phyloP scores from a whole-genome alignment of 2,797 vertebrate genomes.

The Remorina albescens region DNA sequence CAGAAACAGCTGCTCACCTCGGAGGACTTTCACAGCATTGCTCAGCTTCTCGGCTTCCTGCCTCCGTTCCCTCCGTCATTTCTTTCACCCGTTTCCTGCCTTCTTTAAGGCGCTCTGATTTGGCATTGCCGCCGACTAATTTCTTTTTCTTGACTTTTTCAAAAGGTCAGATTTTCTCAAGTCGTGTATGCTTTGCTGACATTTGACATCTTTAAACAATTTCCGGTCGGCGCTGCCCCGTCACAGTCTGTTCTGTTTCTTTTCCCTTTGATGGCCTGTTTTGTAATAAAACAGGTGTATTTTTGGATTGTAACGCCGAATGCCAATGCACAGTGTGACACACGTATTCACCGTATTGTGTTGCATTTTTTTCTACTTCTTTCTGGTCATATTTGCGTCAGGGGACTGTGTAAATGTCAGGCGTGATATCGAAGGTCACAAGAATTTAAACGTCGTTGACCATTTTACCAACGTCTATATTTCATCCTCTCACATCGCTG shows the following conservation, averaged over 20 bases:
- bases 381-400: background rate
- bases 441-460: background rate
- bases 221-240: constrained; percentile 19
- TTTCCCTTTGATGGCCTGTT: constrained; percentile 27
- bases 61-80: background rate
- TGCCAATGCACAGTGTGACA: constrained; percentile 9
- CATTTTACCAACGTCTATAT: background rate
- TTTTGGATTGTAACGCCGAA: constrained; percentile 29
- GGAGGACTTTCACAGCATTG: constrained; percentile 61
- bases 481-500: constrained; percentile 3
- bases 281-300: constrained; percentile 42
- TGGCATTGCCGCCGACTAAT: background rate
- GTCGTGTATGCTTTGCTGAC: constrained; percentile 2
- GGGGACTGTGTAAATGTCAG: background rate
- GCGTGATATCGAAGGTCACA: constrained; percentile 12
- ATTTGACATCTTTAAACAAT: constrained; percentile 41
- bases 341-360: background rate
- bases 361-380: background rate
- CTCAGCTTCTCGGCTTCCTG: constrained; percentile 46
- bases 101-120: constrained; percentile 5
- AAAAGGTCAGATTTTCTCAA: constrained; percentile 35
- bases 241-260: constrained; percentile 21
- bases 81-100: constrained; percentile 24
- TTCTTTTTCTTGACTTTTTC: constrained; percentile 15
- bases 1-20: constrained; percentile 80